Conservation (phyloP, 2,888 invertebrate genomes). For the Metalampra italica region DNA sequence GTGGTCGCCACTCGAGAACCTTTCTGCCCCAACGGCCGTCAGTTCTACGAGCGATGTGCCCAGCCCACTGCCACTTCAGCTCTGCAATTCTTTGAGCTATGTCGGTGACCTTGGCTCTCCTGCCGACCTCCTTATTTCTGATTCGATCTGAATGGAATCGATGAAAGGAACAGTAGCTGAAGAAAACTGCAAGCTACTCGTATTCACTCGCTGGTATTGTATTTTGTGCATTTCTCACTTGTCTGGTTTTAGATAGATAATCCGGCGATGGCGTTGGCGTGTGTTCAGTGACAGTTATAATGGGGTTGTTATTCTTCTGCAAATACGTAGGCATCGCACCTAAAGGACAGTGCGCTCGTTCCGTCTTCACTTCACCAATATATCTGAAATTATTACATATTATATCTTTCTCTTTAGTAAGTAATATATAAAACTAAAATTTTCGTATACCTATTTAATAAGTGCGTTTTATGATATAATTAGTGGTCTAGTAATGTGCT, state of each 20-base stretch:
- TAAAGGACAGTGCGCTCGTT: conserved; percentile 76
- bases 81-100: no score
- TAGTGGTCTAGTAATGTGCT: background rate
- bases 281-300: conserved; percentile 97
- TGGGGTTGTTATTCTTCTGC: conserved; percentile 91
- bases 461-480: conserved; percentile 1
- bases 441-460: background rate
- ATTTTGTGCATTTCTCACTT: conserved; percentile 30
- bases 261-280: conserved; percentile 95
- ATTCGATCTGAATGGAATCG: no score
- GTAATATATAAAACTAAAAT: no score
- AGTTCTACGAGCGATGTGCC: no score
- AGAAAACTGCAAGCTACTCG: no score
- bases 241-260: conserved; percentile 84
- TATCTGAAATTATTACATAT: conserved; percentile 72
- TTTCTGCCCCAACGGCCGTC: no score
- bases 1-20: no score
- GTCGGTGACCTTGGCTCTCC: no score
- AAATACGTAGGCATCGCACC: conserved; percentile 65
- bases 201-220: background rate
- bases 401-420: no score
- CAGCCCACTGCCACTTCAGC: no score
- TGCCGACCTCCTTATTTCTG: no score
- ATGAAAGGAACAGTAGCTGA: no score
- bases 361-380: conserved; percentile 83